Evolutionary conservation across 2,113 vertebrate genomes (phyloP).

Genomic region (Alouatta palliata): DNA sequence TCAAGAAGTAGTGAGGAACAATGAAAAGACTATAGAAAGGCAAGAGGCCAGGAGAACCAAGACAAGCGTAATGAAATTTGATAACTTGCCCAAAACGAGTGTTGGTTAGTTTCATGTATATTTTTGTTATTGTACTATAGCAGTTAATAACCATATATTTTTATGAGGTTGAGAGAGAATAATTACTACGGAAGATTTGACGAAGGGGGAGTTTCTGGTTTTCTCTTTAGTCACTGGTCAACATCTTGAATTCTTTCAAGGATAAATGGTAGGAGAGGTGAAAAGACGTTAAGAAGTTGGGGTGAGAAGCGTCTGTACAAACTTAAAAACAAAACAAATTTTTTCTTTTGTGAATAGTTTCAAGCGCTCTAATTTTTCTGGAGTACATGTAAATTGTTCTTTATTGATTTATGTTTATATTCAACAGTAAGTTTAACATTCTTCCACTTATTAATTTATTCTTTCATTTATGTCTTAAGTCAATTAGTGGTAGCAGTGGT

Average conservation of each 20-base stretch:
- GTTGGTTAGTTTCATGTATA: neutral
- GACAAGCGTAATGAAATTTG: neutral
- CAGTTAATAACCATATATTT: neutral
- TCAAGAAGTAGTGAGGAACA: neutral
- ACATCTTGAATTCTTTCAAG: neutral
- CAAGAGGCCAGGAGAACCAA: neutral
- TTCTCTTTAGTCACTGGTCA: neutral
- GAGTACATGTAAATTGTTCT: neutral
- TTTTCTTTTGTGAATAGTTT: neutral
- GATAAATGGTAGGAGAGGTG: neutral
- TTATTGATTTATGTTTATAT: neutral
- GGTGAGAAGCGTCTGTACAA: neutral
- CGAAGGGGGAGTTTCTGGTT: neutral
- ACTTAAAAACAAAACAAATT: neutral
- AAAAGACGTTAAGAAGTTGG: neutral
- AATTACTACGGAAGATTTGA: neutral
- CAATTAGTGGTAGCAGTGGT: neutral
- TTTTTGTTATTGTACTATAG: neutral
- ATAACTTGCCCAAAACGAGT: neutral
- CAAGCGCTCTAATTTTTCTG: neutral
- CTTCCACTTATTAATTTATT: neutral
- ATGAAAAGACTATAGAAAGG: neutral
- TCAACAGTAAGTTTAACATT: neutral
- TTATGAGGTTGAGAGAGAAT: neutral
- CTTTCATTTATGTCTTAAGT: slow-evolving; percentile 19